Evolutionary conservation across 2,888 invertebrate species (phyloP).

Genomic region (Schizotus pectinicornis): DNA sequence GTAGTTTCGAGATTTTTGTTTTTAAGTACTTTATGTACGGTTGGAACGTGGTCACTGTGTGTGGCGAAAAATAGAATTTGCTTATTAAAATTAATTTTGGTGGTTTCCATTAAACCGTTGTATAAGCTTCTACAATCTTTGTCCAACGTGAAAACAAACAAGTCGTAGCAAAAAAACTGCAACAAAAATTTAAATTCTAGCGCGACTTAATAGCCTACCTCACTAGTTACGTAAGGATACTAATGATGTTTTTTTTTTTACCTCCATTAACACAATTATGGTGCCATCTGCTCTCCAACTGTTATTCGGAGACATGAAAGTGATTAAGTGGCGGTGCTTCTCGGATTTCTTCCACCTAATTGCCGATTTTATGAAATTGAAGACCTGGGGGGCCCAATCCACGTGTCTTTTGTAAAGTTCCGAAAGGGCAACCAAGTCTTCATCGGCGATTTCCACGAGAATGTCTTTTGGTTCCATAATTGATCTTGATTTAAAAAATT

Average conservation of each 20-base stretch:
- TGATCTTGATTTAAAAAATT: no score
- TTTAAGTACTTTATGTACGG: background rate
- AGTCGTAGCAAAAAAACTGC: background rate
- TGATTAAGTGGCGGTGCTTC: conserved; percentile 41
- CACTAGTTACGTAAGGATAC: no score
- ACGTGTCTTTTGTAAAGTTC: conserved; percentile 45
- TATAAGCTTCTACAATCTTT: background rate
- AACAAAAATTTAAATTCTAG: background rate
- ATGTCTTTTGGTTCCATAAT: conserved; percentile 24
- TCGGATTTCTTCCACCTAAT: conserved; percentile 47
- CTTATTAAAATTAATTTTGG: background rate
- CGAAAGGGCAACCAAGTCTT: conserved; percentile 45
- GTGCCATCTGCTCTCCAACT: conserved; percentile 53
- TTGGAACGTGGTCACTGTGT: background rate
- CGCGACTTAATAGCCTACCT: no score
- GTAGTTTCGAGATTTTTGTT: background rate
- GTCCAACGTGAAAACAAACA: conserved; percentile 3
- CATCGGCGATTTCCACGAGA: conserved; percentile 44
- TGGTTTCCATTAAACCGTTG: conserved; percentile 7
- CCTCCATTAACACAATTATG: conserved; percentile 43
- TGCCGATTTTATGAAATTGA: conserved; percentile 55
- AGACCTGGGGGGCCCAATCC: conserved; percentile 54
- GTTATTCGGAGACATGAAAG: conserved; percentile 58
- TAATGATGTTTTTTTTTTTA: no score
- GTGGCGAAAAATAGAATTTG: background rate